Evolutionary conservation across 2,888 invertebrate genomes (phyloP).

Genomic region (Hypolimnas misippus): DNA sequence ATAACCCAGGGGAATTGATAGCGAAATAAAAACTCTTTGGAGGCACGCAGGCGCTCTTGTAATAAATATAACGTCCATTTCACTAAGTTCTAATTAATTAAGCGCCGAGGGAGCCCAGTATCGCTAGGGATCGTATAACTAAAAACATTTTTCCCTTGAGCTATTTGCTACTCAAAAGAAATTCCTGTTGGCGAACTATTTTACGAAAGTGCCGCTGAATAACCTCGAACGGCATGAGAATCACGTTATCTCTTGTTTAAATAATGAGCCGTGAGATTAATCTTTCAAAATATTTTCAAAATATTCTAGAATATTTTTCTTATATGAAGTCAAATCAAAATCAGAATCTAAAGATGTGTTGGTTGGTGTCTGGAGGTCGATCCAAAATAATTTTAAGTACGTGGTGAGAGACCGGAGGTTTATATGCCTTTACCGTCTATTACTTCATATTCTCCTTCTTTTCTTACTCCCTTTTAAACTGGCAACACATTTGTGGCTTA

Average conservation of each 20-base stretch:
- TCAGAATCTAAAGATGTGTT: too few relatives aligned
- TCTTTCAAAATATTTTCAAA: background rate
- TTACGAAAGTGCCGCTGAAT: conserved; percentile 25
- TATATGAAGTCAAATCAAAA: too few relatives aligned
- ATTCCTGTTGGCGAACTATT: conserved; percentile 39
- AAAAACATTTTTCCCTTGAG: conserved; percentile 42
- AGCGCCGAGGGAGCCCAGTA: conserved; percentile 42
- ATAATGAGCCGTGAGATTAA: conserved; percentile 22
- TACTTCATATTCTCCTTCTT: too few relatives aligned
- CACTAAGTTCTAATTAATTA: conserved; percentile 50
- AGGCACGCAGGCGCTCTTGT: conserved; percentile 40
- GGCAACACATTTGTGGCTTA: too few relatives aligned
- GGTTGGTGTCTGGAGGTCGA: too few relatives aligned
- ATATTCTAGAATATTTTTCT: too few relatives aligned
- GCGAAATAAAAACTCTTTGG: conserved; percentile 38
- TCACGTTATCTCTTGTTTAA: conserved; percentile 24
- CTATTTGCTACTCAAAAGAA: conserved; percentile 38
- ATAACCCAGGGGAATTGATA: conserved; percentile 22
- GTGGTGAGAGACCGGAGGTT: too few relatives aligned
- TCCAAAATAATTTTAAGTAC: too few relatives aligned
- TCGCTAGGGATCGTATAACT: conserved; percentile 36
- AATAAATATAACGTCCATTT: conserved; percentile 47
- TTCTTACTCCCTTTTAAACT: too few relatives aligned
- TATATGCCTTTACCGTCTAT: too few relatives aligned
- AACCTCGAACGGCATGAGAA: conserved; percentile 16